Evolutionary conservation across 2,797 vertebrate genomes (phyloP).

Genomic region (Rhyacichthys aspro): DNA sequence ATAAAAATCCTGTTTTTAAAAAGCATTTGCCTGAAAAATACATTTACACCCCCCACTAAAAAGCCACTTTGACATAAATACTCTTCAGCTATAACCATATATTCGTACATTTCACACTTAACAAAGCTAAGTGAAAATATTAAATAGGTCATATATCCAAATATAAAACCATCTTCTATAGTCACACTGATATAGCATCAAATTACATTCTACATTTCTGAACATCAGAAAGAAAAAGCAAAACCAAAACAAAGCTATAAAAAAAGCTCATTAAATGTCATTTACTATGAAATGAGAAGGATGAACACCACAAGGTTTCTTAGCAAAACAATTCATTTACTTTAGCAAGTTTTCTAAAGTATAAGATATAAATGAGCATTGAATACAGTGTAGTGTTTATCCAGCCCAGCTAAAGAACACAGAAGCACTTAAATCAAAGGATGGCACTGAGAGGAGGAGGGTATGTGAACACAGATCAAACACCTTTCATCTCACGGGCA

Average conservation of each 20-base stretch:
- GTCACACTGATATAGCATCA: conserved; percentile 88
- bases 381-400: conserved; percentile 24
- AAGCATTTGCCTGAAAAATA: conserved; percentile 12
- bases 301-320: conserved; percentile 36
- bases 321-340: neutral
- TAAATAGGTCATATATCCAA: conserved; percentile 86
- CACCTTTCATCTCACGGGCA: neutral
- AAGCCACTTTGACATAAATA: conserved; percentile 73
- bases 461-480: conserved; percentile 25
- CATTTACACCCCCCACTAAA: conserved; percentile 30
- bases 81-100: conserved; percentile 76
- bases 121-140: conserved; percentile 88
- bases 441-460: conserved; percentile 52
- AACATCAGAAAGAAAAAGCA: conserved; percentile 84
- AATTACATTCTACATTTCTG: conserved; percentile 90
- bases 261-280: conserved; percentile 75
- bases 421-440: conserved; percentile 34
- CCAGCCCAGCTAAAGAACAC: conserved; percentile 12
- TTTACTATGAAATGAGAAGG: conserved; percentile 71
- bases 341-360: neutral
- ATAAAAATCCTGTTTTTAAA: neutral
- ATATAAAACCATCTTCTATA: conserved; percentile 86
- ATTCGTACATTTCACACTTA: conserved; percentile 89
- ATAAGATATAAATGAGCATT: neutral
- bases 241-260: conserved; percentile 62